Conservation (phyloP, 2,888 invertebrate genomes). For the Platypus cylindrus region DNA sequence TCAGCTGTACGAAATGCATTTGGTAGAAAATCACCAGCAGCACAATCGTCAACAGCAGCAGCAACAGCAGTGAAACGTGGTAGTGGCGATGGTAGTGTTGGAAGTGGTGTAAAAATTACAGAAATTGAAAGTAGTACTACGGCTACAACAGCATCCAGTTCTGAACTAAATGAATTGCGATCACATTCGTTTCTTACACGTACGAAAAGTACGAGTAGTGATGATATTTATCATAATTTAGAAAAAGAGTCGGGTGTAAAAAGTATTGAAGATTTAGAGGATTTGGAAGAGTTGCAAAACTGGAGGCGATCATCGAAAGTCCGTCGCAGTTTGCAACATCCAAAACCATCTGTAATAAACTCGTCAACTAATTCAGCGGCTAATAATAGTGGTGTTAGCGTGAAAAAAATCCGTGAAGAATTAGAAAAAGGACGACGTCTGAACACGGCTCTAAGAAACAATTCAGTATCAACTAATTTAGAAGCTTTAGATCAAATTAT, state of each 20-base stretch:
- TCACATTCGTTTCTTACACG: conserved; percentile 22
- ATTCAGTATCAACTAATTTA: conserved; percentile 40
- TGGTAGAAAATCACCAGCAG: conserved; percentile 18
- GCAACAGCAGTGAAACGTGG: conserved; percentile 21
- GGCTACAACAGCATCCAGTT: no score
- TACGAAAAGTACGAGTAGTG: conserved; percentile 39
- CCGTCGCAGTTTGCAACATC: conserved; percentile 54
- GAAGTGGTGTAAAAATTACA: conserved; percentile 24
- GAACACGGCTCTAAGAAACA: conserved; percentile 40
- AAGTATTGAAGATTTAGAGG: conserved; percentile 29
- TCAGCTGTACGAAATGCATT: conserved; percentile 32
- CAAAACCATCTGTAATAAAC: conserved; percentile 33
- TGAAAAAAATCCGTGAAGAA: conserved; percentile 42
- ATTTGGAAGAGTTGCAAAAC: conserved; percentile 35
- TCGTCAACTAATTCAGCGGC: conserved; percentile 25
- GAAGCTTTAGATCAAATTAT: conserved; percentile 41
- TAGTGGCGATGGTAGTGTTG: conserved; percentile 24
- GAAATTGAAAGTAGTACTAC: conserved; percentile 23
- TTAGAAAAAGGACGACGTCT: conserved; percentile 42
- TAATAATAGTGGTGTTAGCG: conserved; percentile 40
- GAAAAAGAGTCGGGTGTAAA: conserved; percentile 24
- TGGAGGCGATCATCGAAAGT: conserved; percentile 54
- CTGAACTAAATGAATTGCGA: conserved; percentile 10
- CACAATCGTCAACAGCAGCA: conserved; percentile 12
- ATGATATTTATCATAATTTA: conserved; percentile 32